Base-by-base conservation (phyloP, 2,113 vertebrate species). In the Ia io region DNA sequence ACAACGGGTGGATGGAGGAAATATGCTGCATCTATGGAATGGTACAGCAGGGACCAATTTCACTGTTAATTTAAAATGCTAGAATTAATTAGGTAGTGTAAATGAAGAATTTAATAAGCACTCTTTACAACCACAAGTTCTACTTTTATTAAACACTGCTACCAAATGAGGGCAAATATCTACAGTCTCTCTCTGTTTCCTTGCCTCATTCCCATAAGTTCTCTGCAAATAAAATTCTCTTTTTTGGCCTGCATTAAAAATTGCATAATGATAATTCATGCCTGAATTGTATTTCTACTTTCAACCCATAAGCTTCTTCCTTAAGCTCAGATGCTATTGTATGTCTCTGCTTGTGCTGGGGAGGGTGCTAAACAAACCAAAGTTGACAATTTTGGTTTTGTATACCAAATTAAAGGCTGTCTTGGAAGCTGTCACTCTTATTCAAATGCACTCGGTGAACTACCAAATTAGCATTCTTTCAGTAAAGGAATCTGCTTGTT, bases 81-180 rank as follows among this genome's bases (percentile, higher is more conserved):
- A 98, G 98, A 99, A 99, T 99, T 99, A 99, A 99, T 99, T 99
- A 99, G 98, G 98, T 98, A 98, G 98, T 98, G 98, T 98, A 99
- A 99, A 98, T 98, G 98, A 98, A 99, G 98, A 98, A 98, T 98
- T 98, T 99, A 99, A 99, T 99, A 98, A 99, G 98, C 98, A 98
- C 98, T 98, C 98, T 98, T 99, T 98, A 98, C 98, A 98, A 97
- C 98, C 98, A 98, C 96, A 98, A 98, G 97, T 98, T 98, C 97
- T 98, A 98, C 97, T 98, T 98, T 98, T 98, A 98, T 98, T 98
- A 98, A 98, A 98, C 97, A 98, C 88, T 82, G 95, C 93, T 96
- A 96, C 92, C 96, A 96, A 98, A 98, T 92, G 98, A 98, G 98
- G 95, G 97, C 98, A 98, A 95, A 97, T 97, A 98, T 98, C 97